Base-by-base conservation (phyloP, 2,797 vertebrate species). In the Rhodeus uyekii region DNA sequence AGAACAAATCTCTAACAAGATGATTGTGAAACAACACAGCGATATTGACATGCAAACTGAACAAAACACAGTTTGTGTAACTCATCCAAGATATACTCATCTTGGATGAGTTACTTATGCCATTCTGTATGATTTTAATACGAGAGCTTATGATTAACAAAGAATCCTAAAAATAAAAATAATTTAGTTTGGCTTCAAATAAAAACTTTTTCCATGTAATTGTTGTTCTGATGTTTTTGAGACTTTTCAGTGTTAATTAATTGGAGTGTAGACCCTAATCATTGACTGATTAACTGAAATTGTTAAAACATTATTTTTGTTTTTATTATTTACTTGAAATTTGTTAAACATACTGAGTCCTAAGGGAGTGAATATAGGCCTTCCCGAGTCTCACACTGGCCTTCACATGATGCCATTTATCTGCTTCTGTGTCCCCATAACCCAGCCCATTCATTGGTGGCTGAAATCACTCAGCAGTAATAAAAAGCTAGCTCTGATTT, bases 401-500 rank as follows among this genome's bases (percentile, higher is more conserved):
- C 22, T 73, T 68, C 32, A 38, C 39, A 80, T 48, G 16, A 61
- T 39, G 42, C 50, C 7, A 34, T 67, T 69, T 24, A 13, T 46
- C 71, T 83, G 22, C 61, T 32, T 78, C 39, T 44, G 39, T 88
- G 87, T 58, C 85, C 90, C 10, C 34, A 84, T 88, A 86, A 89
- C 88, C 85, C 86, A 73, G 77, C 36, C 78, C 48, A 13, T 75
- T 76, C 82, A 60, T 83, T 32, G 74, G 72, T 78, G 90, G 87
- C 87, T 92, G 88, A 86, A 89, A 89, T 89, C 87, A 83, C 60
- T 75, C 90, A 58, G 39, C 58, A 83, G 81, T 78, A 63, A 27
- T 76, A 87, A 84, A 80, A 73, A 81, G 76, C 8, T 87, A 69
- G 90, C 88, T 94, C 90, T 89, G 32, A 87, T 92, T 93, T 93